Evolutionary conservation across 1,140 invertebrate genomes (phyloP).

Genomic region (Zaprionus tsacasi): DNA sequence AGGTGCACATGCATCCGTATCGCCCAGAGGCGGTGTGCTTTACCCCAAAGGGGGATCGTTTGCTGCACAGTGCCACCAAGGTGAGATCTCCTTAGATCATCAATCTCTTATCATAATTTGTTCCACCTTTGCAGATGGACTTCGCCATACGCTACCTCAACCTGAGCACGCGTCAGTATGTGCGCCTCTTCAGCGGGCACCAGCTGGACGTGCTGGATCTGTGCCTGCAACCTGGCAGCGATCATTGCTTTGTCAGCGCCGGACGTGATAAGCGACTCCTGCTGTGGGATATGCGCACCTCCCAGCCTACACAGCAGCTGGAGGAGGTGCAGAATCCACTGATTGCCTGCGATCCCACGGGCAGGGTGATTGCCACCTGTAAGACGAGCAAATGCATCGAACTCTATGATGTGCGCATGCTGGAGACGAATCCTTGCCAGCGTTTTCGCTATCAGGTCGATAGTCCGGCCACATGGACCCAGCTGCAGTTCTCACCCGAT

Average conservation of each 20-base stretch:
- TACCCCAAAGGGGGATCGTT: slow-evolving; percentile 7
- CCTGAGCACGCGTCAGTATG: slow-evolving; percentile 1
- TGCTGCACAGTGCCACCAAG: slow-evolving; percentile 54
- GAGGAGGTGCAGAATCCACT: slow-evolving; percentile 23
- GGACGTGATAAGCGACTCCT: slow-evolving; percentile 41
- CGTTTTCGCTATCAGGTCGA: slow-evolving; percentile 44
- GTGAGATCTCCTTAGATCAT: neutral
- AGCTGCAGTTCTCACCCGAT: slow-evolving; percentile 55
- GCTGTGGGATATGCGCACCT: slow-evolving; percentile 53
- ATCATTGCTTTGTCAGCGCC: slow-evolving; percentile 42
- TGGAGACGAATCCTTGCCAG: slow-evolving; percentile 26
- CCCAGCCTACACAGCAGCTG: slow-evolving; percentile 10
- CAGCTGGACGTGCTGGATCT: neutral
- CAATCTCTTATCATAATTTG: too few species aligned
- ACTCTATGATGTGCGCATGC: slow-evolving; percentile 51
- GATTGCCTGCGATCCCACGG: slow-evolving; percentile 46
- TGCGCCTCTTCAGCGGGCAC: slow-evolving; percentile 41
- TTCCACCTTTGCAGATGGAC: slow-evolving; percentile 24
- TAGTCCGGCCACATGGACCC: slow-evolving; percentile 45
- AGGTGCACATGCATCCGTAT: slow-evolving; percentile 43
- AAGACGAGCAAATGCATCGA: slow-evolving; percentile 23
- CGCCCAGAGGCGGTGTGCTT: slow-evolving; percentile 52
- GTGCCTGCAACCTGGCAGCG: slow-evolving; percentile 26
- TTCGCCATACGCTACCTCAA: slow-evolving; percentile 45
- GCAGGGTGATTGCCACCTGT: slow-evolving; percentile 41